Conservation (phyloP, 2,113 vertebrate species). For the Vulpes ferrilata region DNA sequence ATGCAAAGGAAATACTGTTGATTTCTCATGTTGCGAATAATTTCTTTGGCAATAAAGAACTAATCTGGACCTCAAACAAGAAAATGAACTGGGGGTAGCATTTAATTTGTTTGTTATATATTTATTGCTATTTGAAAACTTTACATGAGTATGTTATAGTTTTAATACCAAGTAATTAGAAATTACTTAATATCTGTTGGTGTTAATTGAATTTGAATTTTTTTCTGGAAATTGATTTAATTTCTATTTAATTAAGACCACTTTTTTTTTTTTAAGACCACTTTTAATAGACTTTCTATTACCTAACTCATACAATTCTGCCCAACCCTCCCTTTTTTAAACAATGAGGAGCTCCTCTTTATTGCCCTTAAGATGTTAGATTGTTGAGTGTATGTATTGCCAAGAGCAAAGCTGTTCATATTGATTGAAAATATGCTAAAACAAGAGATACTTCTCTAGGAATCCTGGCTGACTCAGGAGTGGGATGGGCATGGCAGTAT, state of each 20-base stretch:
- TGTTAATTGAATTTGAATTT: conserved; percentile 35
- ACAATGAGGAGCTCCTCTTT: neutral
- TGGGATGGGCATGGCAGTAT: neutral
- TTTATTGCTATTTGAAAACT: conserved; percentile 15
- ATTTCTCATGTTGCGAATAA: conserved; percentile 17
- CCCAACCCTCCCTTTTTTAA: neutral
- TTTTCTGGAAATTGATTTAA: conserved; percentile 10
- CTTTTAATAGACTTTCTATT: neutral
- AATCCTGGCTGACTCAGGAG: neutral
- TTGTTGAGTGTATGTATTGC: neutral
- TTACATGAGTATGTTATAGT: neutral
- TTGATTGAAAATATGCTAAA: neutral
- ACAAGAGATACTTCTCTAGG: neutral
- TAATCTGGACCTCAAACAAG: neutral
- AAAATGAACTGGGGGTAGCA: neutral
- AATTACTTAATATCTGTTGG: neutral
- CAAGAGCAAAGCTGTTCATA: neutral
- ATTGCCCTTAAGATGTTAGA: conserved; percentile 3
- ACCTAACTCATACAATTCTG: neutral
- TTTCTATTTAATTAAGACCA: conserved; percentile 25
- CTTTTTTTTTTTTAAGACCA: neutral
- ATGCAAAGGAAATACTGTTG: neutral
- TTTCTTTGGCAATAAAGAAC: conserved; percentile 19
- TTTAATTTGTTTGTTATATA: conserved; percentile 34
- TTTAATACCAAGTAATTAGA: conserved; percentile 15